These are phyloP conservation scores for Corythoichthys haematopterus DNA, from an alignment of 2,113 vertebrate genomes.

Conservation along the genomic window DNA sequence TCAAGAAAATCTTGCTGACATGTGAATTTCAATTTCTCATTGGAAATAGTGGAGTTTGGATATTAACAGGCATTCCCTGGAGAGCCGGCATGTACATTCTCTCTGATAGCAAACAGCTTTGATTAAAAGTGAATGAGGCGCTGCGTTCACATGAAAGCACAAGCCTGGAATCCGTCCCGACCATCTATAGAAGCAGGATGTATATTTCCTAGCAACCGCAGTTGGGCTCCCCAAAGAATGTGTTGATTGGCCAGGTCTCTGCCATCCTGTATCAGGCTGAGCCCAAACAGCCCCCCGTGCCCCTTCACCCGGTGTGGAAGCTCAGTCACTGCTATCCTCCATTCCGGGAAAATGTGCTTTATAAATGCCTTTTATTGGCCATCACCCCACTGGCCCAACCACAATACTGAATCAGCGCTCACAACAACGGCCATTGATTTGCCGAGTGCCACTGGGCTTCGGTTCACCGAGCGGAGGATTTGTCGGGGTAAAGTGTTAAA, in stretches of 20 bases:
- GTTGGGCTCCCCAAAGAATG: constrained; percentile 66
- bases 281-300: constrained; percentile 36
- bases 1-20: constrained; percentile 33
- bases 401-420: constrained; percentile 57
- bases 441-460: constrained; percentile 30
- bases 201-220: constrained; percentile 71
- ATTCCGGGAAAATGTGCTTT: constrained; percentile 63
- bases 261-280: constrained; percentile 59
- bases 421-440: constrained; percentile 56
- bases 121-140: constrained; percentile 68
- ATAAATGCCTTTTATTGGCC: constrained; percentile 63
- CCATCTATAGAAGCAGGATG: constrained; percentile 68
- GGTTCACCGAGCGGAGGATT: constrained; percentile 19
- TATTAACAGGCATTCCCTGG: constrained; percentile 40
- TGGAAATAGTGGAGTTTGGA: constrained; percentile 43
- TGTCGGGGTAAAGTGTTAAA: constrained; percentile 43
- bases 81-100: constrained; percentile 41
- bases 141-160: constrained; percentile 59
- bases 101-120: constrained; percentile 68
- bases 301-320: constrained; percentile 19
- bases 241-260: constrained; percentile 56
- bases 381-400: constrained; percentile 54
- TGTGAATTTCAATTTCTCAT: constrained; percentile 39
- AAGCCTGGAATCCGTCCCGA: constrained; percentile 53
- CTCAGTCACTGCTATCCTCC: constrained; percentile 7